Evolutionary conservation across 2,888 invertebrate genomes (phyloP).

Genomic region (Carpatolechia fugitivella): DNA sequence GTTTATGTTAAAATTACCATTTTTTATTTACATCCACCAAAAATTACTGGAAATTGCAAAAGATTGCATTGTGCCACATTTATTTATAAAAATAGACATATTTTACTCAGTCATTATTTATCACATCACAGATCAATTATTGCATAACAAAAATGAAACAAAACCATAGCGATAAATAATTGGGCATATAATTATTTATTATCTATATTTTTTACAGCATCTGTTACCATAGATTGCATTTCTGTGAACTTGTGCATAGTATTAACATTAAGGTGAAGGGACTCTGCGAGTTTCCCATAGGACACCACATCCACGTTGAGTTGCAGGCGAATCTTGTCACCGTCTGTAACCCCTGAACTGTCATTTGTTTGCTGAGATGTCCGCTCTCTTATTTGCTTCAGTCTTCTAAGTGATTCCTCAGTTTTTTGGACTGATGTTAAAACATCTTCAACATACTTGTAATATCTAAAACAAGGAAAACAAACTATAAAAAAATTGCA

Average conservation of each 20-base stretch:
- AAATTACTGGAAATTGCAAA: no score
- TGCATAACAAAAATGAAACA: not conserved
- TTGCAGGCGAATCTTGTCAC: slow-evolving; percentile 96
- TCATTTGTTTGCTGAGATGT: slow-evolving; percentile 65
- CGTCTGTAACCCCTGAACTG: slow-evolving; percentile 86
- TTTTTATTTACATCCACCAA: slow-evolving; percentile 27
- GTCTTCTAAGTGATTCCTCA: slow-evolving; percentile 93
- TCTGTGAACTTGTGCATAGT: slow-evolving; percentile 80
- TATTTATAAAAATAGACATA: no score
- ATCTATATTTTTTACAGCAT: slow-evolving; percentile 79
- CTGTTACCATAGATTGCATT: slow-evolving; percentile 81
- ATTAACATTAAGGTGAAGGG: slow-evolving; percentile 74
- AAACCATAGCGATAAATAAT: slow-evolving; percentile 35
- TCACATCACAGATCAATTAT: no score
- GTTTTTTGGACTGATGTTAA: slow-evolving; percentile 96
- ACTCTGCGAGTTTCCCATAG: slow-evolving; percentile 82
- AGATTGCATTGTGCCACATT: no score
- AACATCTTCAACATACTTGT: slow-evolving; percentile 89
- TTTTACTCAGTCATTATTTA: no score
- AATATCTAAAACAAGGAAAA: slow-evolving; percentile 73
- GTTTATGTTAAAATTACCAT: slow-evolving; percentile 68
- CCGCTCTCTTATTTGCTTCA: slow-evolving; percentile 90
- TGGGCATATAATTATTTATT: slow-evolving; percentile 76
- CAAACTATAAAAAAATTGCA: not conserved
- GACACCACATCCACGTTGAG: slow-evolving; percentile 90